Base-by-base conservation (phyloP, 1,140 invertebrate genomes). In the Dreissena rostriformis region DNA sequence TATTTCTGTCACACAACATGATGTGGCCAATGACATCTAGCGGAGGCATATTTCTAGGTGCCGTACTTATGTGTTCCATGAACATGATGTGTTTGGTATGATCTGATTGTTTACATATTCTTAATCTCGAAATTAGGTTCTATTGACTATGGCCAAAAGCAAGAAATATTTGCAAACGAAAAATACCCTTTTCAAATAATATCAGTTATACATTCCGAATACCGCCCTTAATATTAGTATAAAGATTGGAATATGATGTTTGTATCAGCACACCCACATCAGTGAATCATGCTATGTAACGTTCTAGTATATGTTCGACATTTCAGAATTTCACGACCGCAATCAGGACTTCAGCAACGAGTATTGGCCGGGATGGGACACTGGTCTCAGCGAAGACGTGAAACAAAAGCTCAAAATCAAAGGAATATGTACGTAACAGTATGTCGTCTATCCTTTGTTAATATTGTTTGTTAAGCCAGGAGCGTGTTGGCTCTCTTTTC, bases 291-390 rank as follows among this genome's bases (percentile, higher is more conserved):
- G 2, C 22, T 6, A n/a, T n/a, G 12, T 24, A 61, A n/a, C 17
- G 71, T 11, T 65, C 65, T 24, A 0, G 67, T 26, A 15, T 53
- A 19, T 39, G 17, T n/a, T 10, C 39, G 53, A 63, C 71, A 52
- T 66, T 61, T n/a, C 22, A 86, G 79, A 77, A 19, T 82, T 74
- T 74, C 14, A 65, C 0, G n/a, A 77, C 26, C 57, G 77, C 22
- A 74, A 70, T 22, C 52, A 70, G 4, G 17, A 73, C 6, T 86
- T 55, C 19, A 66, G 53, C 49, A 66, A n/a, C 17, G 65, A 86
- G 57, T 82, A 55, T 51, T 86, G 78, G 72, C 52, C 52, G 22
- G 79, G 84, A 2, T 85, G 84, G 84, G 84, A 85, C 52, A 24
- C n/a, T 7, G 55, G 75, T 11, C 51, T 85, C 39, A 29, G 61